phyloP scores from a whole-genome alignment of 2,113 vertebrate genomes.

The Nycticryphes semicollaris region DNA sequence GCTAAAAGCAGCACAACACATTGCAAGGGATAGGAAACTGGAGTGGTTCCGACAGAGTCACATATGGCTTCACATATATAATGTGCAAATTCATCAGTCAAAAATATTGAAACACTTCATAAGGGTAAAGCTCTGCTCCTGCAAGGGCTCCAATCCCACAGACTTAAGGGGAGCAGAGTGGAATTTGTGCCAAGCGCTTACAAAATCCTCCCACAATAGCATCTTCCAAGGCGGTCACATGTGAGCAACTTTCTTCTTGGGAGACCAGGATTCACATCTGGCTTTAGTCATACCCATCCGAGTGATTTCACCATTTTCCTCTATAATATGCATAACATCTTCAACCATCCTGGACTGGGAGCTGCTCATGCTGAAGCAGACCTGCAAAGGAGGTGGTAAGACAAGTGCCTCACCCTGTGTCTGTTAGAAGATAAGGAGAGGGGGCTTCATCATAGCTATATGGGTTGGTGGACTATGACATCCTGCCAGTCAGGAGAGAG shows the following conservation, averaged over 20 bases:
- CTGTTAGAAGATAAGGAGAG: not conserved
- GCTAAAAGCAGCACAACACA: conserved; percentile 64
- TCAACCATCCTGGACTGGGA: not conserved
- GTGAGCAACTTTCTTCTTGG: not conserved
- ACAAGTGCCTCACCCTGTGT: not conserved
- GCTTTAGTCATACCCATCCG: not conserved
- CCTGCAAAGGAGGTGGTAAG: not conserved
- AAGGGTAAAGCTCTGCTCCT: conserved; percentile 12
- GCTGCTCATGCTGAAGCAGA: not conserved
- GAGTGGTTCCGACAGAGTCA: conserved; percentile 6
- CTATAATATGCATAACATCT: not conserved
- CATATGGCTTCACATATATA: conserved; percentile 62
- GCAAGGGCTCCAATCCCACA: not conserved
- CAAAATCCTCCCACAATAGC: not conserved
- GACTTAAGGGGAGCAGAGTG: not conserved
- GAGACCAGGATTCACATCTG: not conserved
- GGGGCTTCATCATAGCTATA: not conserved
- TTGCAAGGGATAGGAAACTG: conserved; percentile 47
- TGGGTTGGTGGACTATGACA: not conserved
- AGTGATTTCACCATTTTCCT: not conserved
- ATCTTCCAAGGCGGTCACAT: not conserved
- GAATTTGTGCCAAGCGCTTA: not conserved
- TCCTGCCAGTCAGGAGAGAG: not conserved
- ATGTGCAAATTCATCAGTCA: conserved; percentile 58
- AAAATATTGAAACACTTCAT: conserved; percentile 27